These are phyloP conservation scores for Synanthedon andrenaeformis DNA, from an alignment of 2,888 invertebrate genomes.

Conservation along the genomic window DNA sequence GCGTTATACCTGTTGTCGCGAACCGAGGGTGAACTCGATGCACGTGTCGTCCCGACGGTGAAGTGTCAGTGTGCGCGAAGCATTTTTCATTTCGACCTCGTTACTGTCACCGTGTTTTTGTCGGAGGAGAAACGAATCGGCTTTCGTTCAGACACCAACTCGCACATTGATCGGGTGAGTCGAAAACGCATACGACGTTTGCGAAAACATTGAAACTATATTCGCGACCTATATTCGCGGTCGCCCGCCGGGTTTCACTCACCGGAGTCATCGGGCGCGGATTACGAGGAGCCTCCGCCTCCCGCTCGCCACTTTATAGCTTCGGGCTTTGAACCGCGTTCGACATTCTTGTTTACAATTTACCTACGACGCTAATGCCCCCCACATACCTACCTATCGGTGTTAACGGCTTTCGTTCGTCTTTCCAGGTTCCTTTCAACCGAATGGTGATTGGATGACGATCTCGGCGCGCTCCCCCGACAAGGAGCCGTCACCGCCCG, in stretches of 20 bases:
- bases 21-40: slow-evolving; percentile 4
- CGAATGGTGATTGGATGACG: slow-evolving; percentile 68
- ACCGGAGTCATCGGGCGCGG: slow-evolving; percentile 2
- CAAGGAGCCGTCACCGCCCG: slow-evolving; percentile 49
- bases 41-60: background rate
- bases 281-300: slow-evolving; percentile 6
- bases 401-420: background rate
- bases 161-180: slow-evolving; percentile 64
- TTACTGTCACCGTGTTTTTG: slow-evolving; percentile 32
- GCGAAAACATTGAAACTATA: slow-evolving; percentile 5
- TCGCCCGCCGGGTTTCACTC: slow-evolving; percentile 5
- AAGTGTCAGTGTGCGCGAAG: background rate
- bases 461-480: slow-evolving; percentile 56
- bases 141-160: slow-evolving; percentile 43
- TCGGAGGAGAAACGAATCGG: slow-evolving; percentile 33
- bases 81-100: slow-evolving; percentile 51
- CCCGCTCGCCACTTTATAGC: slow-evolving; percentile 20
- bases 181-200: slow-evolving; percentile 5
- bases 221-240: slow-evolving; percentile 17
- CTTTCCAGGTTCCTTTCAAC: slow-evolving; percentile 54
- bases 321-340: slow-evolving; percentile 50
- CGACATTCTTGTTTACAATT: slow-evolving; percentile 27
- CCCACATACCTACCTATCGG: too few species aligned
- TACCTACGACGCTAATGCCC: background rate
- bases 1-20: background rate